Conservation (phyloP, 2,888 invertebrate genomes). For the Cheilosia vernalis region DNA sequence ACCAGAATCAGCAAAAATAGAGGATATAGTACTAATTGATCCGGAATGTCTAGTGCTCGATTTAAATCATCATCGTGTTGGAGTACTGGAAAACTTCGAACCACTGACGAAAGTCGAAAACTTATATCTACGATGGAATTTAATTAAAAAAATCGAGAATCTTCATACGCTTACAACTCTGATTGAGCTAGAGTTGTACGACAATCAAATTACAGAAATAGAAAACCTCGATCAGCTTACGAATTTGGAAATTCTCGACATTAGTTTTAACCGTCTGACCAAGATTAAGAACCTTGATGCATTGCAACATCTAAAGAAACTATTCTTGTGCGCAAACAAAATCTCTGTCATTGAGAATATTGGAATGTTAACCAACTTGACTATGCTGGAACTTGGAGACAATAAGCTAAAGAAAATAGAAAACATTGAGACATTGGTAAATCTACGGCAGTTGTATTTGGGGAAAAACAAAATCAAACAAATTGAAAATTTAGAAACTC, state of each 20-base stretch:
- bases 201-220: slow-evolving; percentile 97
- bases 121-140: slow-evolving; percentile 96
- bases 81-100: slow-evolving; percentile 93
- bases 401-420: slow-evolving; percentile 96
- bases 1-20: slow-evolving; percentile 76
- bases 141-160: slow-evolving; percentile 97
- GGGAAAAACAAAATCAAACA: slow-evolving; percentile 97
- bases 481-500: slow-evolving; percentile 91
- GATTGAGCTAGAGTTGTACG: slow-evolving; percentile 96
- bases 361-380: slow-evolving; percentile 90
- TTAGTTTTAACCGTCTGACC: slow-evolving; percentile 97
- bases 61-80: slow-evolving; percentile 94
- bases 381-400: slow-evolving; percentile 96
- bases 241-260: slow-evolving; percentile 94
- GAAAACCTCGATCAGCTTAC: slow-evolving; percentile 94
- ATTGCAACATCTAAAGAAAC: slow-evolving; percentile 90
- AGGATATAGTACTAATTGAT: slow-evolving; percentile 81
- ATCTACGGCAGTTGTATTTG: slow-evolving; percentile 91
- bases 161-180: slow-evolving; percentile 90
- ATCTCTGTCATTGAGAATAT: slow-evolving; percentile 94
- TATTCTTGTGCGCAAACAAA: slow-evolving; percentile 96
- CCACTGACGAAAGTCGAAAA: slow-evolving; percentile 89
- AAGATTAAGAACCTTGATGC: slow-evolving; percentile 92
- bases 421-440: slow-evolving; percentile 90
- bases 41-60: slow-evolving; percentile 86